Conservation (phyloP, 1,140 invertebrate species). For the Pogonomyrmex barbatus region DNA sequence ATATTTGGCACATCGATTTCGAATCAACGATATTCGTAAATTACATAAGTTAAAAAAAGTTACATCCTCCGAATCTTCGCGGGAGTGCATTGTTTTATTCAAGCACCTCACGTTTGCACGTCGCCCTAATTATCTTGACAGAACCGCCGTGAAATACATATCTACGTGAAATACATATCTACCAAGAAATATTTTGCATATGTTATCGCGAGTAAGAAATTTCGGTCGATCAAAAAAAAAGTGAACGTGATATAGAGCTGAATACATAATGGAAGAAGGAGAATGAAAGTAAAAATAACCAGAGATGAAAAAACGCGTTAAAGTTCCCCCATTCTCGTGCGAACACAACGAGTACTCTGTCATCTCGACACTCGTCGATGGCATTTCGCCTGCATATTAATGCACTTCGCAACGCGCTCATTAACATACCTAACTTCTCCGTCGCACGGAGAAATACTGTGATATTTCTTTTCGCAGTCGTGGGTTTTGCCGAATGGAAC, state of each 20-base stretch:
- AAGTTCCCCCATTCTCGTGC: slow-evolving; percentile 67
- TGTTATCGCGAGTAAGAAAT: background rate
- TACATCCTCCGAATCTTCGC: background rate
- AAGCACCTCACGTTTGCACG: too few relatives aligned
- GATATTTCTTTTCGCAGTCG: slow-evolving; percentile 29
- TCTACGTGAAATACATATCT: background rate
- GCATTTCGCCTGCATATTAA: slow-evolving; percentile 80
- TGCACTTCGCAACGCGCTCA: slow-evolving; percentile 66
- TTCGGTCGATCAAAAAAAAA: background rate
- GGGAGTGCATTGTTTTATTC: background rate
- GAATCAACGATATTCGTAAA: background rate
- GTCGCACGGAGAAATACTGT: background rate
- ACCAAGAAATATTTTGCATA: background rate
- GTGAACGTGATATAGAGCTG: background rate
- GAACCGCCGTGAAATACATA: slow-evolving; percentile 11
- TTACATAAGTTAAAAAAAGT: background rate
- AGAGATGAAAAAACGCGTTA: slow-evolving; percentile 41
- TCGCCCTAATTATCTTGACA: background rate
- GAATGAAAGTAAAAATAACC: background rate
- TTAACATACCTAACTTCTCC: slow-evolving; percentile 63
- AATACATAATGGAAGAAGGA: background rate
- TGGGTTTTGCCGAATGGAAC: background rate
- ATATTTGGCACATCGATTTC: slow-evolving; percentile 34
- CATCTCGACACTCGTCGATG: slow-evolving; percentile 74
- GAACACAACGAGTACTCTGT: slow-evolving; percentile 73